Percentiles rank a stretch among this genome's conserved stretches.
Conservation (phyloP, 2,113 vertebrate species). For the Tursiops truncatus region DNA sequence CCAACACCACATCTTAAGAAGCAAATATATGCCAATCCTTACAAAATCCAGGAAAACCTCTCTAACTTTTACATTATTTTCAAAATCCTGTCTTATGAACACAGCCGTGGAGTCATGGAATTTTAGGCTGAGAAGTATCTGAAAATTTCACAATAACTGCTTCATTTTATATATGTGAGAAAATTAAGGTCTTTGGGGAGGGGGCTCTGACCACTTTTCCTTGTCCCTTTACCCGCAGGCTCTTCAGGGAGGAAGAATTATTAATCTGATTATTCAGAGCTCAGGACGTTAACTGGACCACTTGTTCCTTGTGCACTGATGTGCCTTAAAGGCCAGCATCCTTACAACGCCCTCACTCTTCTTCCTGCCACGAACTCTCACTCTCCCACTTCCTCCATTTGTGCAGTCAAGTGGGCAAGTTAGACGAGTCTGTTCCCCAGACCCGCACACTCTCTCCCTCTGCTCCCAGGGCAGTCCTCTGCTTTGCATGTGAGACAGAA, state of each 20-base stretch:
- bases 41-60: background rate
- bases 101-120: background rate
- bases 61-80: background rate
- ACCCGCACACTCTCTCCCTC: background rate
- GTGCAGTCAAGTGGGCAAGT: background rate
- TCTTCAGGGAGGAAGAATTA: background rate
- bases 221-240: background rate
- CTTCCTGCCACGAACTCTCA: background rate
- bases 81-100: background rate
- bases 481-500: background rate
- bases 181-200: background rate
- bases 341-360: background rate
- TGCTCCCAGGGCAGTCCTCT: background rate
- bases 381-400: background rate
- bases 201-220: background rate
- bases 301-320: background rate
- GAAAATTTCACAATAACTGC: background rate
- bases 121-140: background rate
- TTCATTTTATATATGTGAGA: background rate
- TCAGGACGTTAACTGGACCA: background rate
- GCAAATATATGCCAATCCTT: background rate
- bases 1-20: background rate
- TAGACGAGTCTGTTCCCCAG: background rate
- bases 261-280: background rate
- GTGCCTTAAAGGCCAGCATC: background rate